These are phyloP conservation scores for Bombus fervidus DNA, from an alignment of 1,140 invertebrate species.

Conservation along the genomic window DNA sequence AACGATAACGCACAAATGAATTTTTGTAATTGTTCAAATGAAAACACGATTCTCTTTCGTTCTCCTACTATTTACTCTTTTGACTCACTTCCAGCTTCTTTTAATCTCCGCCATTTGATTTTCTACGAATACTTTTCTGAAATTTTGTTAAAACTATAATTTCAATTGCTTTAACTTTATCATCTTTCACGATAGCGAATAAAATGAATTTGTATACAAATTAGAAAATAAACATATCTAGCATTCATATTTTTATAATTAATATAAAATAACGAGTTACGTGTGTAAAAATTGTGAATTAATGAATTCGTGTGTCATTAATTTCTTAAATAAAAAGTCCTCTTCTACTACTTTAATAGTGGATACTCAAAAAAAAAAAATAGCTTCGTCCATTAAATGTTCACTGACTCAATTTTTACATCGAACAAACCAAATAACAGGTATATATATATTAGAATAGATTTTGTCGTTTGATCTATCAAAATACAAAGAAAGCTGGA, in stretches of 20 bases:
- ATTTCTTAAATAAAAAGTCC: too few relatives aligned
- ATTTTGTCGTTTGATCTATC: too few relatives aligned
- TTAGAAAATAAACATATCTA: neutral
- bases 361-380: neutral
- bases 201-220: neutral
- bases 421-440: too few relatives aligned
- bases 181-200: neutral
- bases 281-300: too few relatives aligned
- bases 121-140: neutral
- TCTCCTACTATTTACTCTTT: neutral
- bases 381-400: too few relatives aligned
- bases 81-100: conserved; percentile 5
- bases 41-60: neutral
- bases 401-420: too few relatives aligned
- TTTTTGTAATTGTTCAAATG: neutral
- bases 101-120: neutral
- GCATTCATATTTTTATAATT: neutral
- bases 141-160: too few relatives aligned
- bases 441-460: too few relatives aligned
- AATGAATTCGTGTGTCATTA: too few relatives aligned
- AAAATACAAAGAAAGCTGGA: neutral
- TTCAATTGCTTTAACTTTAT: neutral
- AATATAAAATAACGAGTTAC: too few relatives aligned
- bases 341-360: too few relatives aligned
- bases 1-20: neutral